Evolutionary conservation across 2,888 invertebrate species (phyloP).

Genomic region (Sarcophaga caerulescens): DNA sequence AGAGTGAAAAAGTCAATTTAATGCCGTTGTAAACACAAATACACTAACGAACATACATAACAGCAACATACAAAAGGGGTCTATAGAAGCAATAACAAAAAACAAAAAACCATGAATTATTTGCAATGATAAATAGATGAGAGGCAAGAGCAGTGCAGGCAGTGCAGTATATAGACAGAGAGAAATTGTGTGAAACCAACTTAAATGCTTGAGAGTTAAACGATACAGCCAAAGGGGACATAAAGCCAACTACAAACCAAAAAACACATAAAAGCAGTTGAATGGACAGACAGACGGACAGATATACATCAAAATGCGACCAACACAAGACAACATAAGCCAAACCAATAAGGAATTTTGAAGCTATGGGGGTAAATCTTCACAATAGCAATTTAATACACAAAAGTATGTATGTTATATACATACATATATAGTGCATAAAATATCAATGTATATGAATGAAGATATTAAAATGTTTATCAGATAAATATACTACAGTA

Average conservation of each 20-base stretch:
- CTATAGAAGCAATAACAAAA: slow-evolving; percentile 19
- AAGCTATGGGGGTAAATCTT: slow-evolving; percentile 56
- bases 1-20: slow-evolving; percentile 64
- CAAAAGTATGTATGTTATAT: background rate
- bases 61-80: background rate
- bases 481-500: no score
- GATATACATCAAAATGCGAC: slow-evolving; percentile 27
- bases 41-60: background rate
- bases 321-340: slow-evolving; percentile 49
- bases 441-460: no score
- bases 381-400: slow-evolving; percentile 9
- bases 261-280: slow-evolving; percentile 41
- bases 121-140: slow-evolving; percentile 6
- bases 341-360: slow-evolving; percentile 62
- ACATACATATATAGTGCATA: no score
- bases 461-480: no score
- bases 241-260: slow-evolving; percentile 70
- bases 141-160: background rate
- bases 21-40: slow-evolving; percentile 40
- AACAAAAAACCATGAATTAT: slow-evolving; percentile 37
- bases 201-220: slow-evolving; percentile 53
- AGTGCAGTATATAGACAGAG: background rate
- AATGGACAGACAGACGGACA: slow-evolving; percentile 21
- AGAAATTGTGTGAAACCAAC: slow-evolving; percentile 49
- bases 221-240: slow-evolving; percentile 63